These are phyloP conservation scores for Diadema setosum DNA, from an alignment of 35 echinoderm and acorn worm genomes.

Conservation along the genomic window DNA sequence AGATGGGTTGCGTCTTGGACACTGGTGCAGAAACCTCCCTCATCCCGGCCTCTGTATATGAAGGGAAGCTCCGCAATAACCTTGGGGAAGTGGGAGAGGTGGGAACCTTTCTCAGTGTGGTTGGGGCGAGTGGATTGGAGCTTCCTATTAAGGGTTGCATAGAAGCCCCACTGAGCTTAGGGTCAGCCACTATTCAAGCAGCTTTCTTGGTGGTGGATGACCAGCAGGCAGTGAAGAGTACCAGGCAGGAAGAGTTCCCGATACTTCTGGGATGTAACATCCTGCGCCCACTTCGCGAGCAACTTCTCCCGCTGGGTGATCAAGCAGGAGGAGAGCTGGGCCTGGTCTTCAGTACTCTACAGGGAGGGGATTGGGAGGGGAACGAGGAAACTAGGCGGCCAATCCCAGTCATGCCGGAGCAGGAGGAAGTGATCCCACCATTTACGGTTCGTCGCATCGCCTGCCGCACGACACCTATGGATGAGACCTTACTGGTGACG, in stretches of 20 bases:
- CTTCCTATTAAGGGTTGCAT: not conserved
- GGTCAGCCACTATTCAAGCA: not conserved
- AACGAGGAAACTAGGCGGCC: not conserved
- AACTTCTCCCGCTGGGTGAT: too few species aligned
- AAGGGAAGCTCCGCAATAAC: not conserved
- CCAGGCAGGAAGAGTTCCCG: not conserved
- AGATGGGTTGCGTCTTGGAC: not conserved
- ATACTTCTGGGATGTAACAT: slow-evolving; percentile 17
- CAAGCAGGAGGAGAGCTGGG: not conserved
- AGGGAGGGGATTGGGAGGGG: not conserved
- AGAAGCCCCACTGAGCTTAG: not conserved
- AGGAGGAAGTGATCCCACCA: not conserved
- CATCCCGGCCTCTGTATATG: not conserved
- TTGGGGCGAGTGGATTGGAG: not conserved
- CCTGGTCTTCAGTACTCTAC: not conserved
- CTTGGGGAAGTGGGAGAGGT: not conserved
- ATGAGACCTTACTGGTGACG: too few species aligned
- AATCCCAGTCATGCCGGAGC: not conserved
- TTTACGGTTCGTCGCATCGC: not conserved
- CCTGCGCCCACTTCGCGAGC: too few species aligned
- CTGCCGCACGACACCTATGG: too few species aligned
- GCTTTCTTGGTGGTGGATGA: not conserved
- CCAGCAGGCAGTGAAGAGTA: not conserved
- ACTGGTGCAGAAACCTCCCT: not conserved
- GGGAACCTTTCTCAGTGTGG: not conserved